Conservation (phyloP, 1,140 invertebrate genomes). For the Philopotamus ludificatus region DNA sequence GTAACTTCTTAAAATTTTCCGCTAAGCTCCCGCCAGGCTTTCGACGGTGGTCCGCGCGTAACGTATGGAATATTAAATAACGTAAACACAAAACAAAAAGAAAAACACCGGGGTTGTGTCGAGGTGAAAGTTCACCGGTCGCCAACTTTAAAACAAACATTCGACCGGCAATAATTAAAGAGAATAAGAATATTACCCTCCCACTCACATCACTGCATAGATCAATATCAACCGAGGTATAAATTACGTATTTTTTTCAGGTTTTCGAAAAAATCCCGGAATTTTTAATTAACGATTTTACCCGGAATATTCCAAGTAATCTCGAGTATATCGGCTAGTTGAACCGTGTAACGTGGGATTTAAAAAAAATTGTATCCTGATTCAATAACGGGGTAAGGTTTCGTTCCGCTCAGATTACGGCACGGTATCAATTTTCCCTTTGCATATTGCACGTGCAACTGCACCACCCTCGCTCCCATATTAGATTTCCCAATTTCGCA, state of each 20-base stretch:
- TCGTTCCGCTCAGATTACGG: conserved; percentile 21
- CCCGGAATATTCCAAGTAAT: too few species aligned
- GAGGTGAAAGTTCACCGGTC: neutral
- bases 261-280: too few species aligned
- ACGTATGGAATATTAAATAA: conserved; percentile 12
- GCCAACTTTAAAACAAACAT: too few species aligned
- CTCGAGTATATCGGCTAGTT: too few species aligned
- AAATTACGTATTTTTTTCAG: too few species aligned
- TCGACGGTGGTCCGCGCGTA: neutral
- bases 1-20: conserved; percentile 13
- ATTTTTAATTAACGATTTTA: too few species aligned
- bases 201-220: too few species aligned
- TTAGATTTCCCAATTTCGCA: conserved; percentile 17
- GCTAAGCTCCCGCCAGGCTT: neutral
- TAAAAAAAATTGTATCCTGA: too few species aligned
- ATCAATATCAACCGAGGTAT: too few species aligned
- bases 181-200: too few species aligned
- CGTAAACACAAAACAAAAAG: neutral
- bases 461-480: conserved; percentile 4
- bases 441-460: conserved; percentile 21
- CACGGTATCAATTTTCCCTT: conserved; percentile 15
- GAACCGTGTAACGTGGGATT: too few species aligned
- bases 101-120: neutral
- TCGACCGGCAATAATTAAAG: too few species aligned
- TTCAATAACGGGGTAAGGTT: conserved; percentile 14